These are phyloP conservation scores for Gallirallus australis DNA, from an alignment of 2,797 vertebrate genomes.

Conservation along the genomic window DNA sequence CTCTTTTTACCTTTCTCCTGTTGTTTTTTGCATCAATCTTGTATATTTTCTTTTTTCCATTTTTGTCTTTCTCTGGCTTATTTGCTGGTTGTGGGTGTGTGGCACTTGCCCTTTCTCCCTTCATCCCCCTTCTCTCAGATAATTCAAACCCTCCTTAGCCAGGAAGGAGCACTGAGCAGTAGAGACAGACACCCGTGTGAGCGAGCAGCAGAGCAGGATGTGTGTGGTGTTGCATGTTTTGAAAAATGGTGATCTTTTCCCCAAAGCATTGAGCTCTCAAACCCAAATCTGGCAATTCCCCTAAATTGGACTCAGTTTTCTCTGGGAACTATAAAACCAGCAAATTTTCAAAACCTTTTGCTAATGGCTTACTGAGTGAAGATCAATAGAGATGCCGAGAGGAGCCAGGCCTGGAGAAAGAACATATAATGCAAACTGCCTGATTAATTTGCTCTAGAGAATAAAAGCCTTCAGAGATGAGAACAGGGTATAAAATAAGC, in stretches of 20 bases:
- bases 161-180: not conserved
- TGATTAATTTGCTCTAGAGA: slow-evolving; percentile 66
- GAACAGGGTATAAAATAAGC: slow-evolving; percentile 55
- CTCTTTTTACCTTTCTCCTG: not conserved
- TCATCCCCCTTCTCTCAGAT: not conserved
- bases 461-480: slow-evolving; percentile 65
- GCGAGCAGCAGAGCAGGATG: not conserved
- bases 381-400: slow-evolving; percentile 61
- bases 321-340: slow-evolving; percentile 38
- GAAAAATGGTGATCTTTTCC: not conserved
- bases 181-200: not conserved
- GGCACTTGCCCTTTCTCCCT: not conserved
- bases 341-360: slow-evolving; percentile 56
- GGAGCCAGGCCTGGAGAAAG: slow-evolving; percentile 58
- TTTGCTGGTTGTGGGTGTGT: not conserved
- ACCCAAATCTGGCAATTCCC: not conserved
- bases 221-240: not conserved
- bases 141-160: not conserved
- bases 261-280: not conserved
- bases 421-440: slow-evolving; percentile 48
- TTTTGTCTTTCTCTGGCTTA: not conserved
- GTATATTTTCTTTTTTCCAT: too few relatives aligned
- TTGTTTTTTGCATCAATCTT: not conserved
- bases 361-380: slow-evolving; percentile 63
- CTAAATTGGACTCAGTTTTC: slow-evolving; percentile 24